Base-by-base conservation (phyloP, 2,888 invertebrate species). In the Rhagophthalmus giganteus region DNA sequence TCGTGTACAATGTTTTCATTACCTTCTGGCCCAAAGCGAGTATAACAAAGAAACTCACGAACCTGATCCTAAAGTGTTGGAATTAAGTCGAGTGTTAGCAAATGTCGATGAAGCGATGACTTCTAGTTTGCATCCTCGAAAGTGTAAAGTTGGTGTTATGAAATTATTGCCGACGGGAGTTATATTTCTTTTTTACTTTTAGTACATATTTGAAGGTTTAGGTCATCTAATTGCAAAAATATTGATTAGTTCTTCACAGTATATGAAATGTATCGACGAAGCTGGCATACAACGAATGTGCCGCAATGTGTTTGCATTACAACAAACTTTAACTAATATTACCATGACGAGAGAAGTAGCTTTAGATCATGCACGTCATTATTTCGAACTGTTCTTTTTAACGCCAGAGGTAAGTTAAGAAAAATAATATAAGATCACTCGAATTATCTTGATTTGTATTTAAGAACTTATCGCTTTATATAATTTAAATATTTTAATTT, bases 1-100 rank as follows among this genome's bases (percentile, higher is more conserved):
- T 52, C 83, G 95, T 49, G 94, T 97, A 30, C 94, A 95, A 72
- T 97, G 96, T 75, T 96, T 97, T 78, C 93, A 93, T 78, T 94
- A 94, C 77, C 78, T 97, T 58, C 81, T 74, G 47, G 72, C 73
- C 0, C 73, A 73, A 46, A 69, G 70, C 1, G 70, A 78, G 55
- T 71, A 75, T 45, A 83, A 84, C 53, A 83, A 85, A 63, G 87
- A 88, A 72, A 84, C 85, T 40, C 84, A 89, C 58, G 89, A 90
- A 62, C 86, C 87, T 4, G 88, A 87, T 76, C 82, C 83, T 27
- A 85, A 86, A 71, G 87, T 88, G 28, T 79, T 88, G 51, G 87
- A 89, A 65, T 77, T 94, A 26, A 89, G 88, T 62, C 82, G 87
- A 67, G 88, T 91, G 55, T 75, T 94, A 32, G 81, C 86, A 0